Base-by-base conservation (phyloP, 2,113 vertebrate genomes). In the Perognathus longimembris region DNA sequence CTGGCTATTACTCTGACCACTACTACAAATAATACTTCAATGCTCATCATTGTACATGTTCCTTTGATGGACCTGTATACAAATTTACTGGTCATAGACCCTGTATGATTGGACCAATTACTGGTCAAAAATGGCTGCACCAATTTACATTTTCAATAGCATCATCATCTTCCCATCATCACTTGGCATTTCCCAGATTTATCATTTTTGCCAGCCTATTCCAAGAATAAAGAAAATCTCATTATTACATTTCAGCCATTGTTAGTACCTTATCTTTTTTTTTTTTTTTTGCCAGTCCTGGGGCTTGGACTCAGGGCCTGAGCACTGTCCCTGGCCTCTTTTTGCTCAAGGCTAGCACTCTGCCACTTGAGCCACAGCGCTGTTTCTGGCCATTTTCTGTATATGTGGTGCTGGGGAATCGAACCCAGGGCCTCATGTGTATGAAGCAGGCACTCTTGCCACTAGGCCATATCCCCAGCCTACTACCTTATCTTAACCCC, bases 181-280 rank as follows among this genome's bases (percentile, higher is more conserved):
- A 66, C 36, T 84, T 66, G 38, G 57, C 66, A 88, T 73, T 78
- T 91, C 59, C 22, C 50, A 71, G 76, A 74, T 77, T 90, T 82
- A 50, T 82, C 36, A 70, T 64, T 87, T 94, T 82, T 77, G 64
- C 28, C 17, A 26, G 14, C 59, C 54, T 75, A 30, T 63, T 83
- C 42, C 18, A 64, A 15, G 24, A 42, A 38, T 32, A 59, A 59
- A 59, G 57, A 18, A 17, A 59, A 22, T 6, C 20, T 59, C 66
- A 69, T 69, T 18, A 22, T 28, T 20, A 15, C n/a, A 30, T 92
- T 78, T 20, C 24, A 18, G 67, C 15, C 12, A 22, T 8, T 94
- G 14, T 89, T 71, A 88, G 38, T 20, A 79, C 17, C 67, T 15
- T 69, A n/a, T 38, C 36, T 69, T 38, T n/a, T n/a, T n/a, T n/a